Base-by-base conservation (phyloP, 1,140 invertebrate genomes). In the Zaprionus tsacasi region DNA sequence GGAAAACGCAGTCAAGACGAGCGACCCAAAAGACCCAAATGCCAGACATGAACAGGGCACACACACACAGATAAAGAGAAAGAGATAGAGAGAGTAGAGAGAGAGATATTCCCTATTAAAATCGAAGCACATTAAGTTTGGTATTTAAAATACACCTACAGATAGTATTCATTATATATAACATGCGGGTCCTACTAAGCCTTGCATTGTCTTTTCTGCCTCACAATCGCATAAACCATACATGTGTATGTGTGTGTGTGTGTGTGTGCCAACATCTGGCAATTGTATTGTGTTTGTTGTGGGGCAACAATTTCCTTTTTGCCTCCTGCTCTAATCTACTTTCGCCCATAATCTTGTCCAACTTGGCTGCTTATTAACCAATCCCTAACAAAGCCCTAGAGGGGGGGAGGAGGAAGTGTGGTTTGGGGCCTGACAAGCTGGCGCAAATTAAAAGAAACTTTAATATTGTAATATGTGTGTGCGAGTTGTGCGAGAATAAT, bases 1-100 rank as follows among this genome's bases (percentile, higher is more conserved):
- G 58, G 50, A 56, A 71, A 76, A 79, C 59, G 74, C 43, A 55
- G 67, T 54, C 43, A 74, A 55, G 73, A 66, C 3, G 27, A 30
- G 27, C 56, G 64, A 57, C 54, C 13, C 38, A n/a, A 36, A n/a
- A 36, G 11, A 56, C 45, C 68, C 38, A 38, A 38, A 38, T 38
- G 36, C 36, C 36, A 40, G 13, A n/a, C 38, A 4, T n/a, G 38
- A 40, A 12, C 6, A 5, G 38, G 43, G 59, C 30, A 63, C 61
- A 60, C 57, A 27, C 30, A 21, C 6, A 43, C 21, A 65, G 35
- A 30, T 33, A 27, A 7, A 17, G 38, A 12, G 10, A 21, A 17
- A 21, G 8, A 50, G 45, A 21, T 3, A 12, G 15, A 50, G n/a
- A 15, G 59, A 35, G 56, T 8, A 21, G 21, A 21, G 21, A 21